Evolutionary conservation across 2,113 vertebrate genomes (phyloP).

Genomic region (Onychostruthus taczanowskii): DNA sequence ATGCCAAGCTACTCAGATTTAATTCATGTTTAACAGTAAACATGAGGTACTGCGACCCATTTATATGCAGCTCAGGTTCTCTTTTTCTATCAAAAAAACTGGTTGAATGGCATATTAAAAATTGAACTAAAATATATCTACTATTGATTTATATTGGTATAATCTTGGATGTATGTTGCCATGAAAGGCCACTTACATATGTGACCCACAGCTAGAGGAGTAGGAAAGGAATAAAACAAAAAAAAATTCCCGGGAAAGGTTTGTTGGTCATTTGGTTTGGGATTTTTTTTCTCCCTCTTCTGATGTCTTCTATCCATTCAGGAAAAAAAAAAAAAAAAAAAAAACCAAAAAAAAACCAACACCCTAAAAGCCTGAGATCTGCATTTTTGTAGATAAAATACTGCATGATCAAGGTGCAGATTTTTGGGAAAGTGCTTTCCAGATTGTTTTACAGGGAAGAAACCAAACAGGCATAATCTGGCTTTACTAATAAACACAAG

Average conservation of each 20-base stretch:
- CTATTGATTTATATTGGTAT: not conserved
- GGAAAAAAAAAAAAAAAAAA: not conserved
- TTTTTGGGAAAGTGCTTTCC: not conserved
- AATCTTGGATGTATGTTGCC: not conserved
- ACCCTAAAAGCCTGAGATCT: not conserved
- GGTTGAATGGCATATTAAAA: not conserved
- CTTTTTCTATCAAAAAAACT: not conserved
- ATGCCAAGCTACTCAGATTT: slow-evolving; percentile 41
- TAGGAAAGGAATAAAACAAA: not conserved
- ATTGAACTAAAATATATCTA: not conserved
- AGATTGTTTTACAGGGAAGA: not conserved
- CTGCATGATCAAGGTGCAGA: not conserved
- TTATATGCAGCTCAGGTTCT: slow-evolving; percentile 28
- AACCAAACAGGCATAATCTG: not conserved
- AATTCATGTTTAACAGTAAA: slow-evolving; percentile 56
- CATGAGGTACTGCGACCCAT: slow-evolving; percentile 24
- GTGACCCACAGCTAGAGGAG: not conserved
- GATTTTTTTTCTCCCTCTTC: not conserved
- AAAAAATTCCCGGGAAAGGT: not conserved
- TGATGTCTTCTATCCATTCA: not conserved
- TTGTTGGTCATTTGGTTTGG: not conserved
- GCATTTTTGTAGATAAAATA: slow-evolving; percentile 48
- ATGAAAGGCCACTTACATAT: not conserved
- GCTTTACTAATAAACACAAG: not conserved
- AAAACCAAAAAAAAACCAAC: no score